These are phyloP conservation scores for Proisotoma minuta DNA, from an alignment of 2,888 invertebrate genomes.

Conservation along the genomic window DNA sequence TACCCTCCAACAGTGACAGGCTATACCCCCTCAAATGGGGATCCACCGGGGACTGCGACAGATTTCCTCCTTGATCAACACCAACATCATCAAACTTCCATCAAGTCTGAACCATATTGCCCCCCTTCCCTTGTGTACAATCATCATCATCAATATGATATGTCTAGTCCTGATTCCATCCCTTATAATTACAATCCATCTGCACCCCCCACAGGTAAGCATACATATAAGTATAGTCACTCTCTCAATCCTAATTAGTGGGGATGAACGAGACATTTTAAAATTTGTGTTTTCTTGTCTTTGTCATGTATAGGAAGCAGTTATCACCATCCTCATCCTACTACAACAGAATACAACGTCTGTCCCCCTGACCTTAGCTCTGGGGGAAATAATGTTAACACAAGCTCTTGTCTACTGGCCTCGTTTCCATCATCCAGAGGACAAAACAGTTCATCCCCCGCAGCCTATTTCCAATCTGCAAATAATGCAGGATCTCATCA, in stretches of 20 bases:
- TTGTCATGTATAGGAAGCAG: neutral
- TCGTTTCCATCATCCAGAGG: neutral
- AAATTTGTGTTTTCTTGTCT: neutral
- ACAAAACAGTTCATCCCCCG: neutral
- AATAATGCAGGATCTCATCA: constrained; percentile 37
- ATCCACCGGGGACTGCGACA: no score
- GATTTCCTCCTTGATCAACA: constrained; percentile 20
- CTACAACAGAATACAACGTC: neutral
- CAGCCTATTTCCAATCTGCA: constrained; percentile 11
- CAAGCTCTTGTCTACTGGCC: neutral
- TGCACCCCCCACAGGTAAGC: neutral
- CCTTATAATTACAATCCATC: neutral
- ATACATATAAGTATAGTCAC: neutral
- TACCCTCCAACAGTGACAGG: neutral
- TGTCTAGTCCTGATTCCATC: neutral
- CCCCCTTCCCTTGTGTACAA: constrained; percentile 3
- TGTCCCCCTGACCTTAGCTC: neutral
- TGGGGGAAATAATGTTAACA: no score
- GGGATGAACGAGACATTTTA: neutral
- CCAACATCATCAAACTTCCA: constrained; percentile 22
- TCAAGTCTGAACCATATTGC: constrained; percentile 17
- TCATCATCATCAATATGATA: constrained; percentile 12
- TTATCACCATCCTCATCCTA: constrained; percentile 26
- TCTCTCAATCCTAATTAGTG: neutral
- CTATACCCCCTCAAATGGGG: neutral